Percentiles rank a stretch among this genome's conserved stretches.
Evolutionary conservation across 1,140 invertebrate species (phyloP).

Genomic region (Pseudomyrmex dendroicus): DNA sequence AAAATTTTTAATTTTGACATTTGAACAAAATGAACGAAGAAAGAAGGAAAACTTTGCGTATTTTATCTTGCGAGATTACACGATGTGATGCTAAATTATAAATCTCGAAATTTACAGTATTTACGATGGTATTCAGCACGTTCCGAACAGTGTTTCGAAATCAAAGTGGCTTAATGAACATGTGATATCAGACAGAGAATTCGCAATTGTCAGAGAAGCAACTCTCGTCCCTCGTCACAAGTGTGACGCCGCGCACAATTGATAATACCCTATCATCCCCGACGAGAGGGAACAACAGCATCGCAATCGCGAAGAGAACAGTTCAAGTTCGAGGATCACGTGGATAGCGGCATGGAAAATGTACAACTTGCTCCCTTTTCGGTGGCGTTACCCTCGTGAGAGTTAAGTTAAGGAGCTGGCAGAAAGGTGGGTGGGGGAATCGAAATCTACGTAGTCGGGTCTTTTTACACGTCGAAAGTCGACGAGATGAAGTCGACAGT

Average conservation of each 20-base stretch:
- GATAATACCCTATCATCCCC: slow-evolving; percentile 32
- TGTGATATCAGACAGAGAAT: slow-evolving; percentile 11
- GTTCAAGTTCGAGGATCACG: slow-evolving; percentile 25
- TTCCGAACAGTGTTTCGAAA: neutral
- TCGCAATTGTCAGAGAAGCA: slow-evolving; percentile 13
- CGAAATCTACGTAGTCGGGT: slow-evolving; percentile 35
- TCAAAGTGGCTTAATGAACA: neutral
- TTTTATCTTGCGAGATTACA: too few relatives aligned
- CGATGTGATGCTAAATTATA: too few relatives aligned
- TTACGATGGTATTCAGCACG: too few relatives aligned
- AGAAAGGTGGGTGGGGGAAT: neutral
- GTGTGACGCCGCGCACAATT: neutral
- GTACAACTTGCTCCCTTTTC: slow-evolving; percentile 18
- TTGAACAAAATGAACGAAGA: too few relatives aligned
- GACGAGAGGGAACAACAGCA: slow-evolving; percentile 29
- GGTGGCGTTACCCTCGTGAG: slow-evolving; percentile 19
- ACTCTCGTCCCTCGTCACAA: slow-evolving; percentile 21
- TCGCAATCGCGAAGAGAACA: slow-evolving; percentile 28
- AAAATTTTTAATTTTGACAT: too few relatives aligned
- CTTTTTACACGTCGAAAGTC: slow-evolving; percentile 13
- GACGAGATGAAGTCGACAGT: neutral
- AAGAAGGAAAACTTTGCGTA: too few relatives aligned
- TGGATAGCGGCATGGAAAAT: slow-evolving; percentile 21
- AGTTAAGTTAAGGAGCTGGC: slow-evolving; percentile 42
- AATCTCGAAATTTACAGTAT: neutral